Conservation (phyloP, 1,140 invertebrate species). For the Drosophila biarmipes region DNA sequence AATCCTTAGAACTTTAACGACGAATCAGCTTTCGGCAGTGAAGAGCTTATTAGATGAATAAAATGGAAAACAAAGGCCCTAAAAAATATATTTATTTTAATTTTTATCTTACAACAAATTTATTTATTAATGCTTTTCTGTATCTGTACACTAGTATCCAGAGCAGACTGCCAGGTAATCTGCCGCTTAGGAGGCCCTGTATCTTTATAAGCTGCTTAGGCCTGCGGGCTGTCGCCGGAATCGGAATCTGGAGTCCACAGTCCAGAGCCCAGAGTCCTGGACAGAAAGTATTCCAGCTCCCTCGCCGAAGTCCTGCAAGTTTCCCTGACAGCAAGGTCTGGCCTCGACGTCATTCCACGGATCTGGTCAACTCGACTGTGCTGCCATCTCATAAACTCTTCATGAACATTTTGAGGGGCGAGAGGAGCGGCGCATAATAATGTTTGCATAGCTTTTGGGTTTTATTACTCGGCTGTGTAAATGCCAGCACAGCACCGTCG, state of each 20-base stretch:
- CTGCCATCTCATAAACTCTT: conserved; percentile 56
- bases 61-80: no score
- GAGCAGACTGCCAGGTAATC: conserved; percentile 16
- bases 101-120: no score
- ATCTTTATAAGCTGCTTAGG: conserved; percentile 38
- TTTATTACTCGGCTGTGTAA: conserved; percentile 74
- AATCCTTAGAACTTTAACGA: no score
- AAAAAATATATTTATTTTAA: no score
- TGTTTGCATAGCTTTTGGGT: conserved; percentile 80
- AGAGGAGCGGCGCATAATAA: conserved; percentile 59
- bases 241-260: background rate
- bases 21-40: no score
- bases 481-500: conserved; percentile 62
- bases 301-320: conserved; percentile 22
- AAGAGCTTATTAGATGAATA: no score
- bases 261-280: conserved; percentile 1
- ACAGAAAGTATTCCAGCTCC: conserved; percentile 11
- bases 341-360: conserved; percentile 9
- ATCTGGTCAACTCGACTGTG: conserved; percentile 32
- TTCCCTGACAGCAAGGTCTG: conserved; percentile 26
- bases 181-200: conserved; percentile 22
- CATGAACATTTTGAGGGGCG: conserved; percentile 18
- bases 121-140: background rate
- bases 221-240: conserved; percentile 24
- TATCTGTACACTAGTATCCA: background rate